Percentiles rank a stretch among this genome's conserved stretches.
Evolutionary conservation across 2,113 vertebrate genomes (phyloP).

Genomic region (Phocoena phocoena): DNA sequence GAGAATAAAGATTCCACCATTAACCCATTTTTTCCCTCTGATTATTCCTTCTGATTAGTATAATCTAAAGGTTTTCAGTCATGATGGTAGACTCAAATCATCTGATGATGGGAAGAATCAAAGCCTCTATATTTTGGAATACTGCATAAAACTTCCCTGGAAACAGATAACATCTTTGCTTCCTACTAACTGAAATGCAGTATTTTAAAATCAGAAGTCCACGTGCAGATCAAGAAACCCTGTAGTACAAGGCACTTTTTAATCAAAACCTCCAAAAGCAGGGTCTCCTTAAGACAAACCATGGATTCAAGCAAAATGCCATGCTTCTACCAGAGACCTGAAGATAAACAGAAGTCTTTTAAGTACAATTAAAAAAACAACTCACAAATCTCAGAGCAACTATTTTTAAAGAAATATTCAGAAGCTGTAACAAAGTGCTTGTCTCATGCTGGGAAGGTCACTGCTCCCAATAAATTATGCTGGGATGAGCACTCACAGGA

Average conservation of each 20-base stretch:
- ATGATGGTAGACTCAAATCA: not conserved
- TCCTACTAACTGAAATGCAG: not conserved
- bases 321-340: not conserved
- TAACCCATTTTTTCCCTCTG: not conserved
- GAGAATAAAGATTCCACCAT: not conserved
- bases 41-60: not conserved
- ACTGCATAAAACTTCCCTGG: not conserved
- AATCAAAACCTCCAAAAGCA: conserved; percentile 49
- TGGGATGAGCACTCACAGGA: not conserved
- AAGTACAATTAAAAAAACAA: conserved; percentile 12
- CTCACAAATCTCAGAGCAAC: not conserved
- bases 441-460: not conserved
- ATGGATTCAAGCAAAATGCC: conserved; percentile 31
- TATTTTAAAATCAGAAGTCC: conserved; percentile 20
- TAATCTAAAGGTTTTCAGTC: conserved; percentile 4
- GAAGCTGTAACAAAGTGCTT: conserved; percentile 19
- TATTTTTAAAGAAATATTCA: conserved; percentile 40
- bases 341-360: conserved; percentile 21
- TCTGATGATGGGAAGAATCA: not conserved
- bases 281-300: not conserved
- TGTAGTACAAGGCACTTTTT: conserved; percentile 3
- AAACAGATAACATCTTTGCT: conserved; percentile 24
- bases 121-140: not conserved
- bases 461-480: not conserved
- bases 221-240: conserved; percentile 17